Conservation (phyloP, 2,888 invertebrate species). For the Rhabditophanes sp. region DNA sequence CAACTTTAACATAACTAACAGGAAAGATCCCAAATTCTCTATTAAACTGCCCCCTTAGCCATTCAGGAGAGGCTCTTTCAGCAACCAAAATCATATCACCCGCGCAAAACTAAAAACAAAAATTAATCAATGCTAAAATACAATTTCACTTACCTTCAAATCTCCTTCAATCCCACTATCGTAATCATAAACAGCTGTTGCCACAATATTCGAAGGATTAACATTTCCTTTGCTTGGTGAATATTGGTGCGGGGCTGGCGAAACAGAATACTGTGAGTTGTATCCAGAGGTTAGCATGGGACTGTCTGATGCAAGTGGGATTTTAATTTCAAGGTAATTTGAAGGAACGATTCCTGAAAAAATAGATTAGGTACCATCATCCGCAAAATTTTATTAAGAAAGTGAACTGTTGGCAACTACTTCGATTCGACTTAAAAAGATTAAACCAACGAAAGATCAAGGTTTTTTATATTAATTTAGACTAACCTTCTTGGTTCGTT, state of each 20-base stretch:
- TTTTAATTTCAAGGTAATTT: slow-evolving; percentile 23
- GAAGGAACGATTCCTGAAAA: slow-evolving; percentile 32
- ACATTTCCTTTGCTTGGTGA: slow-evolving; percentile 3
- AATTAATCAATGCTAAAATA: not conserved
- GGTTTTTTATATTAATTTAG: too few relatives aligned
- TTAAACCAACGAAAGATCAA: not conserved
- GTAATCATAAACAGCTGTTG: slow-evolving; percentile 32
- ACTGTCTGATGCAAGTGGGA: slow-evolving; percentile 20
- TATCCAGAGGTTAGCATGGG: slow-evolving; percentile 1
- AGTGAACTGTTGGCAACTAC: not conserved
- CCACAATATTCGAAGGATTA: slow-evolving; percentile 8
- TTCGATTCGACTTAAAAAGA: not conserved
- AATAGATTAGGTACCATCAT: too few relatives aligned
- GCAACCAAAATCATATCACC: slow-evolving; percentile 19
- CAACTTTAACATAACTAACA: slow-evolving; percentile 16
- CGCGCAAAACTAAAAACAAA: slow-evolving; percentile 21
- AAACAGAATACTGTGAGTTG: too few relatives aligned
- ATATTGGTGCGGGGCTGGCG: slow-evolving; percentile 3
- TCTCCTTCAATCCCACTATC: slow-evolving; percentile 24
- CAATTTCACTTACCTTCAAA: slow-evolving; percentile 17
- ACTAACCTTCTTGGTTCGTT: slow-evolving; percentile 11
- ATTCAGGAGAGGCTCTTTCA: slow-evolving; percentile 25
- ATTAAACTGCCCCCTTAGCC: slow-evolving; percentile 26
- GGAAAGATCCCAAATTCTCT: slow-evolving; percentile 33
- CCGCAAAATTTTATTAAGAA: too few relatives aligned